phyloP scores from a whole-genome alignment of 2,888 invertebrate genomes.

The Xestia ashworthii region DNA sequence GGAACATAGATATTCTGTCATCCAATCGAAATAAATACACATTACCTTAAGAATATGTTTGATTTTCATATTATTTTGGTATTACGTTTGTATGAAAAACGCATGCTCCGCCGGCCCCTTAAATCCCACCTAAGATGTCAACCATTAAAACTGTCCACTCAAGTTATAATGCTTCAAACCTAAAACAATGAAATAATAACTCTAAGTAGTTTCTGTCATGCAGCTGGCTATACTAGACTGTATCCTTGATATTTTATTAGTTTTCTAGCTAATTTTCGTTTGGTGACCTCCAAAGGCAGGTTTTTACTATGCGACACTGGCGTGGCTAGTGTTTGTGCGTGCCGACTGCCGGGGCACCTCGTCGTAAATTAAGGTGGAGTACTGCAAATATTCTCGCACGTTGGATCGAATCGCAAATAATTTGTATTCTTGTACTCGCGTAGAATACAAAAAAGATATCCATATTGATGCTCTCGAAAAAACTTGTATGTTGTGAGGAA shows the following conservation, averaged over 20 bases:
- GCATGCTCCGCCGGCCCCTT: no score
- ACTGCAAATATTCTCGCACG: slow-evolving; percentile 54
- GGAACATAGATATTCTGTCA: no score
- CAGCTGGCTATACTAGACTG: slow-evolving; percentile 17
- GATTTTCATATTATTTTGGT: no score
- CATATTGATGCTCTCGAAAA: slow-evolving; percentile 5
- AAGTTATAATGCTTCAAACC: neutral
- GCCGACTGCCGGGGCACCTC: slow-evolving; percentile 14
- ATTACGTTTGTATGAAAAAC: no score
- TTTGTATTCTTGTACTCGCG: slow-evolving; percentile 13
- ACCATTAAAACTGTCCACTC: slow-evolving; percentile 2
- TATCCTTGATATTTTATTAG: slow-evolving; percentile 52
- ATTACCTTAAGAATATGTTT: no score
- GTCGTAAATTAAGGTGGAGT: slow-evolving; percentile 53
- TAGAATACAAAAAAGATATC: slow-evolving; percentile 21
- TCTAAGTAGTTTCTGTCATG: slow-evolving; percentile 23
- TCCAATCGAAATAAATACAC: no score
- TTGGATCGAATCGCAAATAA: slow-evolving; percentile 31
- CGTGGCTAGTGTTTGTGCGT: slow-evolving; percentile 57
- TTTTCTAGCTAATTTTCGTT: slow-evolving; percentile 53
- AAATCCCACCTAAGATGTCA: no score
- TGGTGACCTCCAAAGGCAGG: slow-evolving; percentile 49
- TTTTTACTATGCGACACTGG: slow-evolving; percentile 54
- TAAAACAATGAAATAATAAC: slow-evolving; percentile 8
- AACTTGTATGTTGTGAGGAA: slow-evolving; percentile 6